These are phyloP conservation scores for Anastrepha ludens DNA, from an alignment of 1,140 invertebrate species.

Conservation along the genomic window DNA sequence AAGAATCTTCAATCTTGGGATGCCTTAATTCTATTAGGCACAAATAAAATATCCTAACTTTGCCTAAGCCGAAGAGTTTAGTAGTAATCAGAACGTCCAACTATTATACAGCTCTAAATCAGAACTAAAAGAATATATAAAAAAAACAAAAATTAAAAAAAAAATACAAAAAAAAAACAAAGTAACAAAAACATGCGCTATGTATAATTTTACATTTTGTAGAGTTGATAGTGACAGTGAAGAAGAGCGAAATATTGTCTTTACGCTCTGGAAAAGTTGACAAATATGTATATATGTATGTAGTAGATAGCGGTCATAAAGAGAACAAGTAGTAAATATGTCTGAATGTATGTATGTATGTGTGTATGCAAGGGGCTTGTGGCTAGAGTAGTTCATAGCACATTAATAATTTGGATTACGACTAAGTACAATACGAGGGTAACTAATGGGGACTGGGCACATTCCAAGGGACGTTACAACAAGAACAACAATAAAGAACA, in stretches of 20 bases:
- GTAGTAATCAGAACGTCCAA: no score
- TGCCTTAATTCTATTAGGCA: no score
- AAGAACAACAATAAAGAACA: conserved; percentile 16
- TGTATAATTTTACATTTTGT: not conserved
- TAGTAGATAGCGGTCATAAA: not conserved
- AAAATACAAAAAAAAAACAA: not conserved
- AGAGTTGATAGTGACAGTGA: not conserved
- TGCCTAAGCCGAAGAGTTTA: no score
- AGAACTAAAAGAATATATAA: no score
- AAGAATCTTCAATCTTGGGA: no score
- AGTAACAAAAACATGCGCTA: no score
- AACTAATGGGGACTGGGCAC: conserved; percentile 17
- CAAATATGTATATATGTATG: not conserved
- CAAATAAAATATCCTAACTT: no score
- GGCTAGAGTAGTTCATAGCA: not conserved
- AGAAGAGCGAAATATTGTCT: not conserved
- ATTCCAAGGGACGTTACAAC: conserved; percentile 11
- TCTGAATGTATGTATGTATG: not conserved
- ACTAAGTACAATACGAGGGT: conserved; percentile 1
- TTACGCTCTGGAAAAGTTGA: not conserved
- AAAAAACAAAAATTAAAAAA: no score
- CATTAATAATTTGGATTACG: not conserved
- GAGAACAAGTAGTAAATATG: not conserved
- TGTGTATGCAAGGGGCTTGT: not conserved
- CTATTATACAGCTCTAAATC: no score